Base-by-base conservation (phyloP, 2,888 invertebrate species). In the Pantelozetes paolii region DNA sequence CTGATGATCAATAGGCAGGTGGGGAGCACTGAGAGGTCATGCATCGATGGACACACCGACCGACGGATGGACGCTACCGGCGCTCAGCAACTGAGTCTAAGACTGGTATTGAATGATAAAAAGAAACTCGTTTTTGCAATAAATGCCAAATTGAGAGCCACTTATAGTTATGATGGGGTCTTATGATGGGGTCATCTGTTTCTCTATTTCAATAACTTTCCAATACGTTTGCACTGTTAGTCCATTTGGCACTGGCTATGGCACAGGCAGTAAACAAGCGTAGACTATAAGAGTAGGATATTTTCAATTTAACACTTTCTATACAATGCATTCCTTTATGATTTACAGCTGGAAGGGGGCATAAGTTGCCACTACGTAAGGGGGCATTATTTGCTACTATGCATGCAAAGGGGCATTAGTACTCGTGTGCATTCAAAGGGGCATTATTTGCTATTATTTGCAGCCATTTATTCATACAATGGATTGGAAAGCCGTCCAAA, bases 241-340 rank as follows among this genome's bases (percentile, higher is more conserved):
- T n/a, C 11, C 20, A n/a, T 18, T n/a, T 23, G 57, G 57, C 57
- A 57, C 9, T 23, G 6, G 57, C 20, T 26, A 62, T 54, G 8
- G 26, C 32, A 15, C 18, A 30, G 26, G 15, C 32, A 62, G 62
- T 62, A 62, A 62, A 62, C 62, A 62, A 62, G 62, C 62, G 62
- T 28, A 62, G 20, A 54, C 30, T 26, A 30, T 15, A 32, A 30
- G 30, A 28, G 62, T 30, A 15, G n/a, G 15, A 62, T 62, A 62
- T 62, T 62, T 62, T 62, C 62, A 62, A 62, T 62, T 62, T 62
- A 62, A 62, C 62, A 62, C 62, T 62, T 62, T 62, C 62, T 13
- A 23, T 23, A 18, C 15, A 11, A 26, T 54, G 54, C 54, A 32
- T 32, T 62, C 30, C 32, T 32, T 62, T 62, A 15, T 30, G 62